phyloP scores from a whole-genome alignment of 1,140 invertebrate species.

The Melitaea cinxia region DNA sequence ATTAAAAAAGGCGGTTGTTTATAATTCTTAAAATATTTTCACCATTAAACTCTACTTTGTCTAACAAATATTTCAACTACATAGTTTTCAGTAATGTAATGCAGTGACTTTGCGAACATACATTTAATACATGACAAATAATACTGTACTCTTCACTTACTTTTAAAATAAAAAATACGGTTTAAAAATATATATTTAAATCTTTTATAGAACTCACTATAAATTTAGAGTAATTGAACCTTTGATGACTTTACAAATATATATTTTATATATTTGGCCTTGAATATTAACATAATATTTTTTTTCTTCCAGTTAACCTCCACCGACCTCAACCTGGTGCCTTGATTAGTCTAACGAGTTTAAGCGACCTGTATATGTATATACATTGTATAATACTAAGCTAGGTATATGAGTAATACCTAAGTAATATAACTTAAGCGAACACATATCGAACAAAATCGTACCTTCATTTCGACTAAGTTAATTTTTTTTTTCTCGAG shows the following conservation, averaged over 20 bases:
- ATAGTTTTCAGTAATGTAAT: no score
- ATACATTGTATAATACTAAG: constrained; percentile 72
- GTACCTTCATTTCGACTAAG: constrained; percentile 63
- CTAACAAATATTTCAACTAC: no score
- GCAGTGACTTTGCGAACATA: no score
- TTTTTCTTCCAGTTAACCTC: constrained; percentile 68
- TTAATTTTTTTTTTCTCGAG: constrained; percentile 37
- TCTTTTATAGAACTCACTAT: no score
- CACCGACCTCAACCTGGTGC: constrained; percentile 80
- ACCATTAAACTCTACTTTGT: no score
- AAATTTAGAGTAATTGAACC: no score
- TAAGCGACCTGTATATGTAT: constrained; percentile 74
- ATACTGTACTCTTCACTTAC: no score
- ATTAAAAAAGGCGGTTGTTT: no score
- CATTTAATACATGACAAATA: no score
- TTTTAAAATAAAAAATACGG: no score
- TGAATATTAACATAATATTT: background rate
- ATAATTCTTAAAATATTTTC: no score
- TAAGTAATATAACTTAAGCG: constrained; percentile 61
- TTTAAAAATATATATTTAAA: no score
- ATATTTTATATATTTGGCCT: background rate
- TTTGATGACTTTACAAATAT: background rate
- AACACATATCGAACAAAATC: constrained; percentile 72
- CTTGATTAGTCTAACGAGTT: constrained; percentile 71
- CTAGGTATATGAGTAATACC: constrained; percentile 55